These are phyloP conservation scores for Chymomyza procnemis DNA, from an alignment of 2,888 invertebrate genomes.

Conservation along the genomic window DNA sequence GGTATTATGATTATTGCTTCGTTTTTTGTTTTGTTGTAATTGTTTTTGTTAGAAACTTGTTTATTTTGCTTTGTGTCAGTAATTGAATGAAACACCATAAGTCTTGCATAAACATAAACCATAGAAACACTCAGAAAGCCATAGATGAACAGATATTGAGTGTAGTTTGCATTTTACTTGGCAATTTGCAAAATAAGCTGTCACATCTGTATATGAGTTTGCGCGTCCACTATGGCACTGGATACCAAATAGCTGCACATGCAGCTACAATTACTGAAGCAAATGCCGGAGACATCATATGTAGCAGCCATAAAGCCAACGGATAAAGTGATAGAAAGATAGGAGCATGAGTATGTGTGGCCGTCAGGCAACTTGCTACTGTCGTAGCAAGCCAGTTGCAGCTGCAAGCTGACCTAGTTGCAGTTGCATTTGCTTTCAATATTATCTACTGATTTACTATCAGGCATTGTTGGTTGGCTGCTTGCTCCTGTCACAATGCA, in stretches of 20 bases:
- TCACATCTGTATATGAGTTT: not conserved
- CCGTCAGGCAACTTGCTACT: not conserved
- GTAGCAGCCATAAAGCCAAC: not conserved
- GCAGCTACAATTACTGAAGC: not conserved
- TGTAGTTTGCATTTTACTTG: not conserved
- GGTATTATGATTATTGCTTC: not conserved
- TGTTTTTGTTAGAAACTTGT: not conserved
- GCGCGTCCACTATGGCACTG: no score
- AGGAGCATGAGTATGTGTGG: not conserved
- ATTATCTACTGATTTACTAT: not conserved
- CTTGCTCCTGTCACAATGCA: not conserved
- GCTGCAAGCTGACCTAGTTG: not conserved
- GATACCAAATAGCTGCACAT: no score
- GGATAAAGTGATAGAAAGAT: not conserved
- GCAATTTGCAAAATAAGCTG: constrained; percentile 5
- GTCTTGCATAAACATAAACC: not conserved
- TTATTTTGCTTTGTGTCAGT: not conserved
- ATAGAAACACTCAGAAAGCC: not conserved
- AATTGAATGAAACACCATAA: not conserved
- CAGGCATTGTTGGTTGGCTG: not conserved
- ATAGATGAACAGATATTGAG: not conserved
- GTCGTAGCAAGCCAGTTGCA: not conserved
- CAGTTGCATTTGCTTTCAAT: not conserved
- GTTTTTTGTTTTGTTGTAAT: not conserved
- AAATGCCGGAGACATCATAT: no score